Base-by-base conservation (phyloP, 2,113 vertebrate species). In the Donacobius atricapilla region DNA sequence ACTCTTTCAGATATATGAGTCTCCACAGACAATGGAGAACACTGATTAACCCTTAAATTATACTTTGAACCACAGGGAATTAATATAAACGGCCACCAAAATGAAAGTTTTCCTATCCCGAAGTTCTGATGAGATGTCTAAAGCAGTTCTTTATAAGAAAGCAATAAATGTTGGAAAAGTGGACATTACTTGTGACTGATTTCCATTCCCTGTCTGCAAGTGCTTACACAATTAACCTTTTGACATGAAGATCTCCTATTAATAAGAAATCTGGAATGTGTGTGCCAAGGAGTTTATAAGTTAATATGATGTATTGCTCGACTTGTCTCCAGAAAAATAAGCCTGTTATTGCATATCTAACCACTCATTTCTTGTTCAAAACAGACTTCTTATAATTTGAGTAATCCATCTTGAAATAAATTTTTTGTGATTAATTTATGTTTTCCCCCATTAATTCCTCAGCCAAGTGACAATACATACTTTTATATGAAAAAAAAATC, bases 201-300 rank as follows among this genome's bases (percentile, higher is more conserved):
- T 86, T n/a, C 23, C 31, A 77, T 58, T 77, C 68, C 15, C 13
- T 48, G 50, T 21, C 78, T 87, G 53, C 81, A 70, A 50, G 16
- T 64, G 9, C 73, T 84, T 89, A 64, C 50, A 87, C 95, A 94
- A 96, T 97, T 96, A 96, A 94, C 81, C 90, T 94, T 40, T 7
- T 75, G 27, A 75, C 61, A 64, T 47, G 78, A 91, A 82, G 87
- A 94, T 78, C 81, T 93, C 40, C 9, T 21, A 33, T 11, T 89
- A 96, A 91, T 78, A 97, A 69, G 80, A 90, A 50, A 61, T 58
- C 28, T 40, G 60, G 28, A 68, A 85, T 57, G 21, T 33, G 15
- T 23, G 19, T 73, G 64, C 60, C 83, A 76, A 81, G 56, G 83
- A 63, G 48, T 77, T 84, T 87, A 35, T 77, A 89, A 90, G 76